Percentiles rank a stretch among this genome's conserved stretches.
Evolutionary conservation across 2,888 invertebrate species (phyloP).

Genomic region (Eretmocerus hayati): DNA sequence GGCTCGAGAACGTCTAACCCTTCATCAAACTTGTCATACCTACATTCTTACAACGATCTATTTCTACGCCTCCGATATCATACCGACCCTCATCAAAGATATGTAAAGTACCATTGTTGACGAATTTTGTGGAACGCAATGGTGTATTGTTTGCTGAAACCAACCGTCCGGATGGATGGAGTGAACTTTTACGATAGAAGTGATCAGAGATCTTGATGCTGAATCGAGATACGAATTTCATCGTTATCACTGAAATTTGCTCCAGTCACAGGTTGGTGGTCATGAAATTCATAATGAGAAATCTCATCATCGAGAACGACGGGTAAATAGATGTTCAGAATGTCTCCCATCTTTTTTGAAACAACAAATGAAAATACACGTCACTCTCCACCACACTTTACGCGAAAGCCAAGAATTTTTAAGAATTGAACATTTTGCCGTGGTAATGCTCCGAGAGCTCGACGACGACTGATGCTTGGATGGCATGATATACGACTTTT

Average conservation of each 20-base stretch:
- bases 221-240: conserved; percentile 19
- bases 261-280: conserved; percentile 13
- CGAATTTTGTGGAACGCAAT: conserved; percentile 12
- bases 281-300: conserved; percentile 17
- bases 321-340: neutral
- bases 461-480: conserved; percentile 1
- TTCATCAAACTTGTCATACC: conserved; percentile 29
- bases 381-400: neutral
- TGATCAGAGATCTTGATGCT: conserved; percentile 14
- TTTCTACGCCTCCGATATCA: conserved; percentile 34
- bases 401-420: neutral
- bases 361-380: neutral
- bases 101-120: conserved; percentile 31
- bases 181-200: conserved; percentile 17
- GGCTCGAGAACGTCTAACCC: neutral
- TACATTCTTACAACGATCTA: conserved; percentile 32
- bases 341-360: neutral
- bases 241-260: conserved; percentile 14
- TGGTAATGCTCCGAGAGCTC: neutral
- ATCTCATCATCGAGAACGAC: conserved; percentile 16
- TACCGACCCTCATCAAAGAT: conserved; percentile 37
- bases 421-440: neutral
- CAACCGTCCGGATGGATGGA: conserved; percentile 16
- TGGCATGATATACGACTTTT: neutral
- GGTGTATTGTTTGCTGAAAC: conserved; percentile 4